Evolutionary conservation across 2,113 vertebrate genomes (phyloP).

Genomic region (Lipophrys pholis): DNA sequence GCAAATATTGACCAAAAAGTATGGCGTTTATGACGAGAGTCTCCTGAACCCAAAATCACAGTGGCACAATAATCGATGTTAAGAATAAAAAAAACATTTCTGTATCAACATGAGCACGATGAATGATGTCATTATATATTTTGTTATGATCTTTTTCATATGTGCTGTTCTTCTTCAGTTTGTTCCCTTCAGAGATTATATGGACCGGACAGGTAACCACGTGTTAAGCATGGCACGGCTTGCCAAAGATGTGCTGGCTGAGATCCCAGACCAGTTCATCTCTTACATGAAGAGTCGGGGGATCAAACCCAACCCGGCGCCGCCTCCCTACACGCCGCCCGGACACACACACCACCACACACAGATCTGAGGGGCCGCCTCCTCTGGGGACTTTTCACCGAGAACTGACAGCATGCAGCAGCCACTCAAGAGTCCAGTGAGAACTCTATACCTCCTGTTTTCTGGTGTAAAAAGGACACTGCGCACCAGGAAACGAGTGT

Average conservation of each 20-base stretch:
- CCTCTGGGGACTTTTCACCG: slow-evolving; percentile 27
- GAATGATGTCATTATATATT: slow-evolving; percentile 1
- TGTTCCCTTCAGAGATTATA: slow-evolving; percentile 93
- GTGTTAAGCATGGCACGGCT: slow-evolving; percentile 94
- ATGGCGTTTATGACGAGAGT: too few species aligned
- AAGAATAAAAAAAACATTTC: too few species aligned
- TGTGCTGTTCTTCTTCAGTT: slow-evolving; percentile 80
- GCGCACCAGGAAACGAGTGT: slow-evolving; percentile 39
- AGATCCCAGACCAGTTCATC: slow-evolving; percentile 94
- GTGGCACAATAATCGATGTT: too few species aligned
- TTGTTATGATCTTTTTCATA: background rate
- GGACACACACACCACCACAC: slow-evolving; percentile 85
- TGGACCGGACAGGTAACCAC: slow-evolving; percentile 91
- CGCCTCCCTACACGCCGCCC: slow-evolving; percentile 84
- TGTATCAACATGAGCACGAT: too few species aligned
- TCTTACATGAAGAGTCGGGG: slow-evolving; percentile 92
- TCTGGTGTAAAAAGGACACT: slow-evolving; percentile 44
- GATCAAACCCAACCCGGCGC: slow-evolving; percentile 86
- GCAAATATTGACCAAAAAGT: slow-evolving; percentile 37
- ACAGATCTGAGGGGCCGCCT: slow-evolving; percentile 78
- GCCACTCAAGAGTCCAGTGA: slow-evolving; percentile 55
- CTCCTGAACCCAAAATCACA: too few species aligned
- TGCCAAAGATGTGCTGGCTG: slow-evolving; percentile 92
- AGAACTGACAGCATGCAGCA: slow-evolving; percentile 60
- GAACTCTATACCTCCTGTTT: slow-evolving; percentile 55